These are phyloP conservation scores for Yponomeuta malinellus DNA, from an alignment of 2,888 invertebrate genomes.

Conservation along the genomic window DNA sequence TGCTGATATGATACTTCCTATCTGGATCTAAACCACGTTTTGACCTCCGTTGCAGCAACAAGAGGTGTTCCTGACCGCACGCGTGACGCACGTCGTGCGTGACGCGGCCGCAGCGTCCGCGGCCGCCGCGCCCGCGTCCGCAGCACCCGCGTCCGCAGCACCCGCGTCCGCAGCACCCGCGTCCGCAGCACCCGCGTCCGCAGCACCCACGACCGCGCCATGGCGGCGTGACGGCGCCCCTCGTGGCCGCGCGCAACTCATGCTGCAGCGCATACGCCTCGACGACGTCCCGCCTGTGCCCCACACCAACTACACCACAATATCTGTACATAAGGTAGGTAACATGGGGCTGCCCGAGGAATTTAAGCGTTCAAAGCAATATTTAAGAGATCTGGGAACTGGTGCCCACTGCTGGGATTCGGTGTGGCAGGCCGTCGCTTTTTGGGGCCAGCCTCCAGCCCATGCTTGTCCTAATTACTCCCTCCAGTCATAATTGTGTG, in stretches of 20 bases:
- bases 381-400: too few species aligned
- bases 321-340: slow-evolving; percentile 62
- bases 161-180: slow-evolving; percentile 40
- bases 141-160: slow-evolving; percentile 51
- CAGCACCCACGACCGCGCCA: slow-evolving; percentile 71
- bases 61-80: slow-evolving; percentile 77
- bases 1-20: too few species aligned
- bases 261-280: slow-evolving; percentile 82
- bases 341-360: slow-evolving; percentile 18
- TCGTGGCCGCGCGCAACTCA: slow-evolving; percentile 84
- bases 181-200: slow-evolving; percentile 45
- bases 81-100: slow-evolving; percentile 77
- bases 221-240: slow-evolving; percentile 27
- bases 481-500: too few species aligned
- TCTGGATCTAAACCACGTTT: neutral
- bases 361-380: slow-evolving; percentile 14
- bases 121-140: slow-evolving; percentile 20
- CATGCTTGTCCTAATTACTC: too few species aligned
- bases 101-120: slow-evolving; percentile 40
- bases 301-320: slow-evolving; percentile 41
- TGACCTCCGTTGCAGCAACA: slow-evolving; percentile 60
- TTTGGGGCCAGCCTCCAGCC: too few species aligned
- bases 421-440: too few species aligned
- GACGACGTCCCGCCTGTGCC: slow-evolving; percentile 43
- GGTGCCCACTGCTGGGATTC: too few species aligned